Evolutionary conservation across 2,888 invertebrate genomes (phyloP).

Genomic region (Deilephila elpenor): DNA sequence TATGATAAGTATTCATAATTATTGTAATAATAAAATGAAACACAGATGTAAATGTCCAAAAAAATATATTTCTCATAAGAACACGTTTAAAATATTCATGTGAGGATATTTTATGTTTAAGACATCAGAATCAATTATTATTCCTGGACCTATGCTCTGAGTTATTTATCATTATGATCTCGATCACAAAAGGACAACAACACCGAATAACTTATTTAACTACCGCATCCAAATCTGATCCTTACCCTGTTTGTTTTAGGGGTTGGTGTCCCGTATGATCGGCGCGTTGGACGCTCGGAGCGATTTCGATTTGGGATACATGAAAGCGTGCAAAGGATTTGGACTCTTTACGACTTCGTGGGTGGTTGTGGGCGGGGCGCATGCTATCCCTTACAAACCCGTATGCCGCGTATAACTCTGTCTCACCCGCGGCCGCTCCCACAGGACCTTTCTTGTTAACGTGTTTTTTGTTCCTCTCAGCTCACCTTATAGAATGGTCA

Average conservation of each 20-base stretch:
- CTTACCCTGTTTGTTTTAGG: constrained; percentile 56
- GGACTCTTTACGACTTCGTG: constrained; percentile 84
- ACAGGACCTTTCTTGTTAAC: constrained; percentile 83
- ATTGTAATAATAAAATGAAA: constrained; percentile 24
- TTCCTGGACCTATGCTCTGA: constrained; percentile 78
- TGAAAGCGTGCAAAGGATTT: constrained; percentile 84
- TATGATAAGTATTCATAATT: constrained; percentile 15
- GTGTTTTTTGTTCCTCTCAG: constrained; percentile 79
- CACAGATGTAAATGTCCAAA: constrained; percentile 20
- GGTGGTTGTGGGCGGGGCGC: constrained; percentile 83
- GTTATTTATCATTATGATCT: constrained; percentile 84
- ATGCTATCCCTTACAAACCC: constrained; percentile 58
- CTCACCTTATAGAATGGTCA: constrained; percentile 79
- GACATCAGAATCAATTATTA: constrained; percentile 84
- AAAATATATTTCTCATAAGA: constrained; percentile 22
- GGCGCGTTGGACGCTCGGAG: constrained; percentile 68
- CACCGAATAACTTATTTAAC: constrained; percentile 79
- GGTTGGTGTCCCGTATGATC: constrained; percentile 55
- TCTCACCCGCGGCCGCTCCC: constrained; percentile 79
- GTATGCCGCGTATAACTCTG: constrained; percentile 47
- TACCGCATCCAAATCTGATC: constrained; percentile 57
- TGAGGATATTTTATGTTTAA: constrained; percentile 75
- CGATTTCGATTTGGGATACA: constrained; percentile 84
- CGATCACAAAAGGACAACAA: constrained; percentile 79
- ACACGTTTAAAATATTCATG: constrained; percentile 54